phyloP scores from a whole-genome alignment of 2,113 vertebrate genomes.

The Microcebus lehilahytsara region DNA sequence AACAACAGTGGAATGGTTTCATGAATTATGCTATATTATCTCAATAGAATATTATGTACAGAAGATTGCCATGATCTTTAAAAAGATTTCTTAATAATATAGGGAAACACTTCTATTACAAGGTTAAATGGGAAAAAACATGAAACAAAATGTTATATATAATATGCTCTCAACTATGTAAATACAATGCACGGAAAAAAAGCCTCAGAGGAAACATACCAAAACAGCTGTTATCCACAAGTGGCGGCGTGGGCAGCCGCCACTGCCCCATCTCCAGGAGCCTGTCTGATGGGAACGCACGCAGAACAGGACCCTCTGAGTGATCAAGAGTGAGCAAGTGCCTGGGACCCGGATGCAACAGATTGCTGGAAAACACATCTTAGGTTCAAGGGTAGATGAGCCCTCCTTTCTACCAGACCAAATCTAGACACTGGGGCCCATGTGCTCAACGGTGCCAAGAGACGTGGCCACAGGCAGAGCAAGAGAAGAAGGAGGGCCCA shows the following conservation, averaged over 20 bases:
- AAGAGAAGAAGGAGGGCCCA: neutral
- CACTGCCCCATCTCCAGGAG: fast-evolving
- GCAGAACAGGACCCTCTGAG: neutral
- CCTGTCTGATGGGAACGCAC: neutral
- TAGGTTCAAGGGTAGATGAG: fast-evolving
- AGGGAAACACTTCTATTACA: neutral
- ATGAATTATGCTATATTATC: neutral
- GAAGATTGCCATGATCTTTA: neutral
- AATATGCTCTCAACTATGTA: neutral
- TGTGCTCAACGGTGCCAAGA: fast-evolving
- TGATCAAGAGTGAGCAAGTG: fast-evolving
- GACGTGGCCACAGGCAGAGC: neutral
- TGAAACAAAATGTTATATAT: neutral
- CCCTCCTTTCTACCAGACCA: neutral
- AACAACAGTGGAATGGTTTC: neutral
- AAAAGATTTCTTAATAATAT: neutral
- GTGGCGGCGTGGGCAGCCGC: neutral
- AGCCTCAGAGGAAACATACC: neutral
- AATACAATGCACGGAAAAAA: neutral
- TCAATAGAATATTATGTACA: neutral
- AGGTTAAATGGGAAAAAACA: neutral
- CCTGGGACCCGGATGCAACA: fast-evolving
- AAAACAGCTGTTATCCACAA: no score
- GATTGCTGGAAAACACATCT: neutral
- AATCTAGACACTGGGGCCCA: fast-evolving